Evolutionary conservation across 2,888 invertebrate species (phyloP).

Genomic region (Meteorus colon): DNA sequence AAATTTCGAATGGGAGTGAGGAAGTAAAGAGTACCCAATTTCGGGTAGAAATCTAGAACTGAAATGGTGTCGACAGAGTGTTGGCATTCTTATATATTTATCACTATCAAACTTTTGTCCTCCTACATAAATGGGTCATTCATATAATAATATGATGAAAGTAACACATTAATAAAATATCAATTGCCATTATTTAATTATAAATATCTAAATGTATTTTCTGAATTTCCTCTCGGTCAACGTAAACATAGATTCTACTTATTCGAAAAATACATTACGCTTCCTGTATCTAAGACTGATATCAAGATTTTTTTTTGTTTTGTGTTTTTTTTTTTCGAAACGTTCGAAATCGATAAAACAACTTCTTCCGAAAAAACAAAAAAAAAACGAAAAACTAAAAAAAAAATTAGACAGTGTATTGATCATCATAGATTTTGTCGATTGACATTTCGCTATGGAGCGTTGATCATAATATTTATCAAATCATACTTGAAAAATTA

Average conservation of each 20-base stretch:
- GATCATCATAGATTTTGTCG: conserved; percentile 39
- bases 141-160: neutral
- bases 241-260: conserved; percentile 18
- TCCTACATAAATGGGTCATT: neutral
- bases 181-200: conserved; percentile 15
- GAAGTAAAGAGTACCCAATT: too few relatives aligned
- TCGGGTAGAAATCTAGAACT: too few relatives aligned
- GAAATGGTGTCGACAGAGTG: too few relatives aligned
- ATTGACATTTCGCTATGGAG: conserved; percentile 50
- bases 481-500: conserved; percentile 48
- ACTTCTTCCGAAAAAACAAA: conserved; percentile 23
- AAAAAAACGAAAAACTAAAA: conserved; percentile 3
- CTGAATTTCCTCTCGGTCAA: conserved; percentile 5
- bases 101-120: neutral
- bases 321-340: conserved; percentile 50
- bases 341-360: conserved; percentile 17
- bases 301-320: conserved; percentile 44
- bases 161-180: neutral
- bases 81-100: too few relatives aligned
- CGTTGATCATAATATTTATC: conserved; percentile 47
- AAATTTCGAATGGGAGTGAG: too few relatives aligned
- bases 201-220: conserved; percentile 22
- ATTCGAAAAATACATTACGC: conserved; percentile 55
- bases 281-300: conserved; percentile 67
- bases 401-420: conserved; percentile 2